Conservation (phyloP, 2,888 invertebrate species). For the Pristionchus exspectatus region DNA sequence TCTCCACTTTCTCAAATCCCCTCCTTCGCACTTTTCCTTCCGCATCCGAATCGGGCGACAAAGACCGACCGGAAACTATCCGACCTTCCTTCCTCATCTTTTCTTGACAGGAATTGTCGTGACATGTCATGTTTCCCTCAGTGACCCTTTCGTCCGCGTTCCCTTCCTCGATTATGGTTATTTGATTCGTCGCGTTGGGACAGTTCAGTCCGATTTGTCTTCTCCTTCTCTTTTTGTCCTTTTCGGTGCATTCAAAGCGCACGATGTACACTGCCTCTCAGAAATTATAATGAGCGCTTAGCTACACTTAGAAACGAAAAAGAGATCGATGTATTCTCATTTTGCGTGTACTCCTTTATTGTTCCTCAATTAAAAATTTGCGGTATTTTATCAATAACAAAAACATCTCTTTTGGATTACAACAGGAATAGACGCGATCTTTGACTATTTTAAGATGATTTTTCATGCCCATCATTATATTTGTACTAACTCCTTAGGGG, state of each 20-base stretch:
- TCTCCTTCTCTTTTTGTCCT: neutral
- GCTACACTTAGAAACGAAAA: neutral
- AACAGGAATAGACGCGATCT: neutral
- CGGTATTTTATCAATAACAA: neutral
- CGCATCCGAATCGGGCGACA: neutral
- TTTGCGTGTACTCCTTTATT: neutral
- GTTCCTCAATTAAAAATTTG: neutral
- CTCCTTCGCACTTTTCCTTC: neutral
- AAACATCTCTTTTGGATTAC: neutral
- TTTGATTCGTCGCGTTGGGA: neutral
- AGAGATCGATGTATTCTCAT: neutral
- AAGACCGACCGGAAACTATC: neutral
- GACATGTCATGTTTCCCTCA: neutral
- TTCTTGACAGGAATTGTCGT: neutral
- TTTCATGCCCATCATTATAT: neutral
- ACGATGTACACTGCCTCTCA: neutral
- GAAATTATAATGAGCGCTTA: constrained; percentile 22
- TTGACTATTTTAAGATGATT: neutral
- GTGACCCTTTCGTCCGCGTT: neutral
- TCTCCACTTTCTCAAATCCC: neutral
- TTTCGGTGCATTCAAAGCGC: constrained; percentile 9
- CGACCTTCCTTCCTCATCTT: neutral
- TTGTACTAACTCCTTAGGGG: neutral
- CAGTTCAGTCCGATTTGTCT: neutral
- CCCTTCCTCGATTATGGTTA: neutral